These are phyloP conservation scores for Meloidogyne hapla DNA, from an alignment of 1,140 invertebrate species.

Conservation along the genomic window DNA sequence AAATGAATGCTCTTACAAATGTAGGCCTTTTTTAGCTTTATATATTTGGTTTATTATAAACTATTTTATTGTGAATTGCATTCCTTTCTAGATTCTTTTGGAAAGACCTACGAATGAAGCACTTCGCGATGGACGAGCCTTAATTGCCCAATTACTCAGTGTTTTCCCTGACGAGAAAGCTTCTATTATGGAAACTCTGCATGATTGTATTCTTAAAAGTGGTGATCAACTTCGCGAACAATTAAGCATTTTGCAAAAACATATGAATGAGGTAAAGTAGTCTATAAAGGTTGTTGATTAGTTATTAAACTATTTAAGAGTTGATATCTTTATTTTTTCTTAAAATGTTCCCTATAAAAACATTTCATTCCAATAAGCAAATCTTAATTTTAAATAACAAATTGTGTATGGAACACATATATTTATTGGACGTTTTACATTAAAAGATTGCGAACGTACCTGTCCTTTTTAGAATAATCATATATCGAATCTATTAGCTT, in stretches of 20 bases:
- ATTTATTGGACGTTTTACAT: too few species aligned
- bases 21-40: not conserved
- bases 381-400: too few species aligned
- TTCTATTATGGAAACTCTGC: conserved; percentile 41
- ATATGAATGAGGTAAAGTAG: conserved; percentile 16
- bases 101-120: conserved; percentile 28
- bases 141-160: conserved; percentile 36
- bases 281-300: not conserved
- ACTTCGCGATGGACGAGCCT: conserved; percentile 37
- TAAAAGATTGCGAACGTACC: too few species aligned
- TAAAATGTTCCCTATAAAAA: too few species aligned
- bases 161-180: conserved; percentile 36
- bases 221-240: conserved; percentile 29
- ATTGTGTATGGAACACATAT: too few species aligned
- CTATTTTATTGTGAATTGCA: too few species aligned
- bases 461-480: too few species aligned
- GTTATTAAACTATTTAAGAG: not conserved
- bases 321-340: not conserved
- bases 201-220: conserved; percentile 30
- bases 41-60: too few species aligned
- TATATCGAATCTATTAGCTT: too few species aligned
- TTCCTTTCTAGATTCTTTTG: conserved; percentile 17
- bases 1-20: conserved; percentile 13
- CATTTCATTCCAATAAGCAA: too few species aligned
- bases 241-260: conserved; percentile 22